Conservation (phyloP, 2,797 vertebrate species). For the Sebastes dallii region DNA sequence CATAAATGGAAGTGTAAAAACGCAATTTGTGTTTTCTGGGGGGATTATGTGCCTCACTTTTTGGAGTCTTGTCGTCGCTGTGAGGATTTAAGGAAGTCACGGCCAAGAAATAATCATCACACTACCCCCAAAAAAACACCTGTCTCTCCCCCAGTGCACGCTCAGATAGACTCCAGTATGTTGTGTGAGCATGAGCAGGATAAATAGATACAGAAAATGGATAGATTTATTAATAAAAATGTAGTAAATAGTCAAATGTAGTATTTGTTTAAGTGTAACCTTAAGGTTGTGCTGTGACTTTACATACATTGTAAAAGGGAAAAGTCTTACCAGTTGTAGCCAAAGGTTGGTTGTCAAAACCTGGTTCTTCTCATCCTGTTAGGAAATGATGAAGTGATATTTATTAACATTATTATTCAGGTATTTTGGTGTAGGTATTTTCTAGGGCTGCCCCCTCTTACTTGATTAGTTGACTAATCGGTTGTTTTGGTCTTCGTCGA, state of each 20-base stretch:
- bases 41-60: not conserved
- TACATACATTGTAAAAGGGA: not conserved
- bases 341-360: conserved; percentile 96
- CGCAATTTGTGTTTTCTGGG: not conserved
- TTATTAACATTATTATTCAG: not conserved
- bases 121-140: not conserved
- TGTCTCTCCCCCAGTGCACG: too few relatives aligned
- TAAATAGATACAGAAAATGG: not conserved
- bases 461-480: too few relatives aligned
- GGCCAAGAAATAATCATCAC: not conserved
- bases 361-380: conserved; percentile 97
- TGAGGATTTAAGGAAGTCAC: not conserved
- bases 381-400: not conserved
- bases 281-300: not conserved
- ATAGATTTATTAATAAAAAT: not conserved
- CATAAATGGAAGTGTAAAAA: not conserved
- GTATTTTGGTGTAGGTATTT: not conserved
- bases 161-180: not conserved
- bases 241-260: not conserved
- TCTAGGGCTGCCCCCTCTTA: too few relatives aligned
- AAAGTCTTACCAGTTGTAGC: conserved; percentile 91
- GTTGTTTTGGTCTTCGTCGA: too few relatives aligned
- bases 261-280: not conserved
- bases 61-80: not conserved
- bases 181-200: not conserved